phyloP scores from a whole-genome alignment of 2,797 vertebrate species.

The Spatula clypeata region DNA sequence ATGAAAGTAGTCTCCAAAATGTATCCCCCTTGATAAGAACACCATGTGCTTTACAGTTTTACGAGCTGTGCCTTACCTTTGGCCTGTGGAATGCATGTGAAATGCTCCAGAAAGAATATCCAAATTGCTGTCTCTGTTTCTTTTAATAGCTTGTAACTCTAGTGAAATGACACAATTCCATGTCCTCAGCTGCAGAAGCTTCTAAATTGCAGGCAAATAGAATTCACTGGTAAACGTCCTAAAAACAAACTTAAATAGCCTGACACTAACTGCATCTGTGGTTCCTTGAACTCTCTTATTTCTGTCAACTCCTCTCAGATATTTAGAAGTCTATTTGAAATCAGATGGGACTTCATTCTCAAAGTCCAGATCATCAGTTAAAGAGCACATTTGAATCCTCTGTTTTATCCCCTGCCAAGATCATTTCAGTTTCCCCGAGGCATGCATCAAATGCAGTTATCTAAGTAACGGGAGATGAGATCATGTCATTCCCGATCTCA shows the following conservation, averaged over 20 bases:
- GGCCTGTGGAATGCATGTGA: conserved; percentile 31
- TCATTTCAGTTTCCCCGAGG: conserved; percentile 71
- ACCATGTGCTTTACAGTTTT: conserved; percentile 19
- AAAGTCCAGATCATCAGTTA: conserved; percentile 73
- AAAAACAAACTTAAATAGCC: conserved; percentile 67
- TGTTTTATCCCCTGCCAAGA: conserved; percentile 72
- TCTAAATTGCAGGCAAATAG: conserved; percentile 74
- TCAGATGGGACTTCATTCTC: conserved; percentile 72
- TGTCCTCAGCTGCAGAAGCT: conserved; percentile 25
- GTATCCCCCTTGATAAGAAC: conserved; percentile 22
- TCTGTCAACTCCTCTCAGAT: conserved; percentile 74
- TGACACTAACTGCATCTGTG: conserved; percentile 72
- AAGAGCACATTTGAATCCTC: conserved; percentile 74
- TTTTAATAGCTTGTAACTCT: conserved; percentile 69
- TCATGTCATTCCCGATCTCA: conserved; percentile 76
- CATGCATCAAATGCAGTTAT: conserved; percentile 74
- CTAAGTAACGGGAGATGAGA: conserved; percentile 73
- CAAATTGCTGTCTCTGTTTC: conserved; percentile 33
- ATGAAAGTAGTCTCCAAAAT: not conserved
- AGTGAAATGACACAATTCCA: conserved; percentile 13
- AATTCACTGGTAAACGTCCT: conserved; percentile 56
- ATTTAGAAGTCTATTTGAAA: conserved; percentile 76
- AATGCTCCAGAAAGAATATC: conserved; percentile 57
- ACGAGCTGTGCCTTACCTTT: conserved; percentile 45
- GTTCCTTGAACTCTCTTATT: conserved; percentile 69